phyloP scores from a whole-genome alignment of 2,888 invertebrate species.

The Drosophila borborema region DNA sequence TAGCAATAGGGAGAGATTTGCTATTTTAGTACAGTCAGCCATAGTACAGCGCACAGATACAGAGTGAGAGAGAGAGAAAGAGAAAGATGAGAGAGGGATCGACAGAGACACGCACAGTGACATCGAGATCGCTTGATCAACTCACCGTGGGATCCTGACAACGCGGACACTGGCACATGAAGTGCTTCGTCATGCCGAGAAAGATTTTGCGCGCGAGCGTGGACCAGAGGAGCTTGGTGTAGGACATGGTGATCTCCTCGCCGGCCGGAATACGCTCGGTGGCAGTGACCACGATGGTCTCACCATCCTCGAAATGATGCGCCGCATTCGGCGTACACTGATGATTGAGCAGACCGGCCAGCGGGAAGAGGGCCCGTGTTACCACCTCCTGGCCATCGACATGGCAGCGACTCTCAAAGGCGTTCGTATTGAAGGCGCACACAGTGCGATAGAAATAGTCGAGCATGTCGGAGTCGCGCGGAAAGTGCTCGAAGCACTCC shows the following conservation, averaged over 20 bases:
- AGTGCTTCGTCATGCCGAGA: constrained; percentile 88
- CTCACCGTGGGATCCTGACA: constrained; percentile 90
- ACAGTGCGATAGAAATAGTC: constrained; percentile 83
- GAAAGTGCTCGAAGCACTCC: constrained; percentile 82
- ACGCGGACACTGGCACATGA: constrained; percentile 88
- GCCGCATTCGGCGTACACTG: constrained; percentile 90
- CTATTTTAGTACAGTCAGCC: constrained; percentile 37
- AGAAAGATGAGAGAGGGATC: neutral
- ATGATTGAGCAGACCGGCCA: constrained; percentile 90
- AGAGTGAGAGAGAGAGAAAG: neutral
- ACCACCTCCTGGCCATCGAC: constrained; percentile 83
- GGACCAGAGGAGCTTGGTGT: constrained; percentile 90
- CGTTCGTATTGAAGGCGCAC: constrained; percentile 84
- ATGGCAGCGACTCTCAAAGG: constrained; percentile 82
- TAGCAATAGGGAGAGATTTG: constrained; percentile 1
- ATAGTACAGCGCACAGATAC: neutral
- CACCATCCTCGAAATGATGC: constrained; percentile 88
- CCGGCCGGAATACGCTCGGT: constrained; percentile 87
- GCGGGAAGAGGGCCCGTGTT: constrained; percentile 88
- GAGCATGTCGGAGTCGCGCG: constrained; percentile 77
- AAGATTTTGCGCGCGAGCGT: constrained; percentile 88
- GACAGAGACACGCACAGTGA: neutral
- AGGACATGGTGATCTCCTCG: constrained; percentile 89
- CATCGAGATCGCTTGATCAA: constrained; percentile 39
- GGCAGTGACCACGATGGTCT: constrained; percentile 88